Conservation (phyloP, 2,113 vertebrate species). For the Suricata suricatta region DNA sequence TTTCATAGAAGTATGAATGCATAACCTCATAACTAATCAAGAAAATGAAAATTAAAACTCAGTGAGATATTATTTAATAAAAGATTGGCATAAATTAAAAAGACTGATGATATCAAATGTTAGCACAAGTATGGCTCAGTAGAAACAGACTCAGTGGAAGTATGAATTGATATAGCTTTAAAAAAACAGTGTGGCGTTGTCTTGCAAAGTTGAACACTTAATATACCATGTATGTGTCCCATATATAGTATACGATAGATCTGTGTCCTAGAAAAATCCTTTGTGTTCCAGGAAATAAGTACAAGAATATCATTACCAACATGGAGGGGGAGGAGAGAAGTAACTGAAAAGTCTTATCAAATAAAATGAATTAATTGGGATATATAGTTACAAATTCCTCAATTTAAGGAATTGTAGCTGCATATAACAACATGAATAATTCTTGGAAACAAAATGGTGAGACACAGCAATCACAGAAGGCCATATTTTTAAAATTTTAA, state of each 20-base stretch:
- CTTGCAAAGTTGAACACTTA: not conserved
- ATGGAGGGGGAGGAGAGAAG: not conserved
- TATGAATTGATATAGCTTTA: not conserved
- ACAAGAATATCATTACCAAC: not conserved
- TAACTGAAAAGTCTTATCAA: not conserved
- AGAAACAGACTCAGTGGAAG: not conserved
- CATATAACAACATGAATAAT: not conserved
- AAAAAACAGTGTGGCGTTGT: not conserved
- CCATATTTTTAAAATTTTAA: not conserved
- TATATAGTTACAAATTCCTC: not conserved
- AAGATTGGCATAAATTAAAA: not conserved
- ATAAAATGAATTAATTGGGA: not conserved
- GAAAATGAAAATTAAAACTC: conserved; percentile 11
- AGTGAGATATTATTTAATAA: not conserved
- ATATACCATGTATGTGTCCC: not conserved
- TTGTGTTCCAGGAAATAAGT: not conserved
- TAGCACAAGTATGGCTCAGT: not conserved
- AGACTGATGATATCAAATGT: not conserved
- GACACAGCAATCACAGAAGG: not conserved
- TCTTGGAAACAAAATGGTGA: conserved; percentile 29
- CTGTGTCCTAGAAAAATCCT: not conserved
- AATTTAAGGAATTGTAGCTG: not conserved
- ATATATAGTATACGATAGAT: not conserved
- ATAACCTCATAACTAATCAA: not conserved
- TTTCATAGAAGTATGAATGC: not conserved